Evolutionary conservation across 1,140 invertebrate species (phyloP), one percentile per base, ranked within the genome.

Genomic region (Hycleus phaleratus): DNA sequence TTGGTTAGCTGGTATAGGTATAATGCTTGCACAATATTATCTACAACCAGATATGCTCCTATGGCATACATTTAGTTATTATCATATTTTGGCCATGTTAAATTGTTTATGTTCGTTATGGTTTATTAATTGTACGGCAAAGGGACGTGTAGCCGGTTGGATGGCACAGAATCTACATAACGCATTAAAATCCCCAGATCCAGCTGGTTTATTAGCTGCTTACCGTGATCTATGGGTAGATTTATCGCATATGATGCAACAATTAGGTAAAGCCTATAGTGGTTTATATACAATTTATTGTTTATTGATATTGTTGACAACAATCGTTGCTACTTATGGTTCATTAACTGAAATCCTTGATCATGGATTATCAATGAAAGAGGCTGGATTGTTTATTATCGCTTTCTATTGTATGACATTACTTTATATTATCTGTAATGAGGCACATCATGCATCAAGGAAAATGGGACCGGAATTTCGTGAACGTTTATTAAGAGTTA

Each of bases 211-310:
- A 60, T 69, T 85, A 18, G 81, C 80, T 0, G 81, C 83, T 59
- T 84, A 81, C 66, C 74, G 83, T 7, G 79, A 84, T 68, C 68
- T 85, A 39, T 85, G 83, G 83, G 82, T 84, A 7, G 83, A 85
- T 66, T 68, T 85, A 7, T 84, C 82, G 10, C 82, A 85, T 65
- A 84, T 85, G 82, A 85, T 85, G 83, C 83, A 85, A 68, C 83
- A 85, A 63, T 68, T 85, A 46, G 83, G 81, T 40, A 76, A 79
- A 44, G 83, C 83, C 2, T 85, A 85, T 66, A 83, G 82, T 24
- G 84, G 84, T 60, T 84, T 85, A 82, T 85, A 85, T 61, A 82
- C 81, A 10, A 82, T 85, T 65, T 84, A 84, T 67, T 85, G 83
- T 61, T 74, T 85, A 67, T 78, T 85, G 0, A 83, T 85, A 38